phyloP scores from a whole-genome alignment of 2,113 vertebrate species.

The Tragelaphus buxtoni region DNA sequence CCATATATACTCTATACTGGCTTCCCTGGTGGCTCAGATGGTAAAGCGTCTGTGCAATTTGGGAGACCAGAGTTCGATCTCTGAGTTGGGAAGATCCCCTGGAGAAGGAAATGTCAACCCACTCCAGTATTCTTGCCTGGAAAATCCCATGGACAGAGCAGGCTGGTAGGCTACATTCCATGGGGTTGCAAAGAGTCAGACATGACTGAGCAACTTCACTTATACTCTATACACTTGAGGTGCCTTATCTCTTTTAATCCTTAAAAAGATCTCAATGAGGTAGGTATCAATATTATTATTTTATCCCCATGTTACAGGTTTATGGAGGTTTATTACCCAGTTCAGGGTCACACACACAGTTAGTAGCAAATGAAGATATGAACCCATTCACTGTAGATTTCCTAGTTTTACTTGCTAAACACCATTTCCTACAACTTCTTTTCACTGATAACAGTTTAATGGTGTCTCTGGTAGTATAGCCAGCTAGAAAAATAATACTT shows the following conservation, averaged over 20 bases:
- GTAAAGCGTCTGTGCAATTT: background rate
- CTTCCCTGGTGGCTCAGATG: background rate
- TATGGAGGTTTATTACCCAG: background rate
- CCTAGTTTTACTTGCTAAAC: background rate
- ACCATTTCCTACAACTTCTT: rapidly evolving
- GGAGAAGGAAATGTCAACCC: background rate
- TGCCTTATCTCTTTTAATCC: background rate
- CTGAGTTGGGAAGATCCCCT: background rate
- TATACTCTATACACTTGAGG: background rate
- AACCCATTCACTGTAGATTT: background rate
- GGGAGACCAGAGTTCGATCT: background rate
- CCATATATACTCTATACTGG: background rate
- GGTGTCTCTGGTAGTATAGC: rapidly evolving
- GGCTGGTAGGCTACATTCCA: background rate
- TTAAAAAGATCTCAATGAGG: background rate
- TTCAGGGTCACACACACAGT: background rate
- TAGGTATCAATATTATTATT: background rate
- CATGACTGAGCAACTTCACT: background rate
- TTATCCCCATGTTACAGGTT: background rate
- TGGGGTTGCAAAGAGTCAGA: background rate
- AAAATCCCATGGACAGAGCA: background rate
- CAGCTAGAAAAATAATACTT: too few relatives aligned
- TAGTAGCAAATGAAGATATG: background rate
- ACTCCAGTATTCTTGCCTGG: background rate
- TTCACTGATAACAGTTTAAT: background rate